Evolutionary conservation across 1,140 invertebrate genomes (phyloP).

Genomic region (Caenorhabditis brenneri): DNA sequence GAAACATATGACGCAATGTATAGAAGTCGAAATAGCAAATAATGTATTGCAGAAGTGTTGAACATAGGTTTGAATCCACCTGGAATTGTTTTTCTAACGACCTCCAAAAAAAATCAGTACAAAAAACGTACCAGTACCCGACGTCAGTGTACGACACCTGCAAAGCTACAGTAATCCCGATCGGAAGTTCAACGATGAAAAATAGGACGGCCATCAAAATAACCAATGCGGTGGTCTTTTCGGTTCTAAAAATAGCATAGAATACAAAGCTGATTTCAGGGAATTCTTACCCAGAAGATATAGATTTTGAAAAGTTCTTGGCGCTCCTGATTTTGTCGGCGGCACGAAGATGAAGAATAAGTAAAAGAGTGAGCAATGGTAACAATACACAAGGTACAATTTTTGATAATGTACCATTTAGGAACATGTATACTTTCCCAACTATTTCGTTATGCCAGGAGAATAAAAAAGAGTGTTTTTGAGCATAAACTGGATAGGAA

Average conservation of each 20-base stretch:
- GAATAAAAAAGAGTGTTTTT: background rate
- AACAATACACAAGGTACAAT: background rate
- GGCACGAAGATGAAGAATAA: no score
- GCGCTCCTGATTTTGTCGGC: background rate
- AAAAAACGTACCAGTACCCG: background rate
- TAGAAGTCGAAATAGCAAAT: background rate
- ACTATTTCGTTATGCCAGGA: background rate
- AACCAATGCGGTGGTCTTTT: background rate
- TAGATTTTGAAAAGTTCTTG: background rate
- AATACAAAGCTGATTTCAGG: no score
- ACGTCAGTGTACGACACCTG: background rate
- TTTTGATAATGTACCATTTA: background rate
- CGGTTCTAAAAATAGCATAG: background rate
- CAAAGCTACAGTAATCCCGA: background rate
- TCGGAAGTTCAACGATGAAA: background rate
- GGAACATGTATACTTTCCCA: background rate
- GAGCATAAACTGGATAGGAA: background rate
- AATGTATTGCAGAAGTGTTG: background rate
- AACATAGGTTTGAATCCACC: background rate
- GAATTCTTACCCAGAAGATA: background rate
- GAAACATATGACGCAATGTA: background rate
- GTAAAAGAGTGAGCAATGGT: no score
- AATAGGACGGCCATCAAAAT: background rate
- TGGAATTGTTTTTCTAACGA: background rate
- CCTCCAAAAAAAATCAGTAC: no score